Evolutionary conservation across 2,797 vertebrate species (phyloP).

Genomic region (Semotilus atromaculatus): DNA sequence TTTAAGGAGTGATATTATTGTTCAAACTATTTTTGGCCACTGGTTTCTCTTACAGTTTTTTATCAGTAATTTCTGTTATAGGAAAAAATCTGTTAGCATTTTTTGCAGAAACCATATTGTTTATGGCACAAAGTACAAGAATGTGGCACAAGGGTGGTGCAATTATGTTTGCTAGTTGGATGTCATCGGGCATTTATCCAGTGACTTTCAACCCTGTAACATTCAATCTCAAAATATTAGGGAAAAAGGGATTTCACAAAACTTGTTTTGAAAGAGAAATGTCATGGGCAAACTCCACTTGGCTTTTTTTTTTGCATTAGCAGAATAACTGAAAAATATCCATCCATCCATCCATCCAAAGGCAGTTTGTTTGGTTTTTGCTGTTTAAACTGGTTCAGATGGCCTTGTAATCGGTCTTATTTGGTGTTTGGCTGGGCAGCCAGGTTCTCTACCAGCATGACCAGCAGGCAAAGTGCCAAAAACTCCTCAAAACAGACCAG

Average conservation of each 20-base stretch:
- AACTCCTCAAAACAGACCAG: not conserved
- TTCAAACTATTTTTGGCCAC: not conserved
- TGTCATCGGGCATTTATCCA: not conserved
- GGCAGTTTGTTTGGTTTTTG: not conserved
- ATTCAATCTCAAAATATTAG: not conserved
- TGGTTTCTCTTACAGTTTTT: not conserved
- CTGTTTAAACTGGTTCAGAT: not conserved
- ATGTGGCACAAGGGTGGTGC: not conserved
- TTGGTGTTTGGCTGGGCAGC: not conserved
- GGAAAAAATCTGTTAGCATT: not conserved
- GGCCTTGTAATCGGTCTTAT: not conserved
- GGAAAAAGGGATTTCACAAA: not conserved
- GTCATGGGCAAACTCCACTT: not conserved
- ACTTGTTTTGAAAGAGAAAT: not conserved
- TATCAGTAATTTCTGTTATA: not conserved
- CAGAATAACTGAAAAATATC: not conserved
- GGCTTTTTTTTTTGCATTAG: not conserved
- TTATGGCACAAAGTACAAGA: not conserved
- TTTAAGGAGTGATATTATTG: not conserved
- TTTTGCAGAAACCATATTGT: not conserved
- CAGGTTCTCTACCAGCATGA: too few species aligned
- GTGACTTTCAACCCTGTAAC: slow-evolving; percentile 5
- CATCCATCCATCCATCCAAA: not conserved
- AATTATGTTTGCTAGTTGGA: not conserved
- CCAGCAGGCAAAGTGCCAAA: not conserved